Conservation (phyloP, 1,140 invertebrate species). For the Micrasema minimum region DNA sequence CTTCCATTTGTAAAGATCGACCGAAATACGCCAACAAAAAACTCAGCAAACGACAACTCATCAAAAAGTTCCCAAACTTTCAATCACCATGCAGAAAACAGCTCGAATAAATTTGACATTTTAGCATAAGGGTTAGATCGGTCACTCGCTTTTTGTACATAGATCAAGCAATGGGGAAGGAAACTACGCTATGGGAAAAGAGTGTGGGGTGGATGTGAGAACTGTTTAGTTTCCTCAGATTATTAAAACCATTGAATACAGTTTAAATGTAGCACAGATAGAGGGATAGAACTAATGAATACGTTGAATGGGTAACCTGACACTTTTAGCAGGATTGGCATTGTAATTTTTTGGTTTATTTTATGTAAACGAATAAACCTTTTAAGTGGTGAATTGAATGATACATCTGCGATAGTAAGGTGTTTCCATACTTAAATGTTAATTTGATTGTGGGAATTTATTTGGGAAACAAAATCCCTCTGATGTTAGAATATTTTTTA, state of each 20-base stretch:
- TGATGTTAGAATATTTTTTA: too few relatives aligned
- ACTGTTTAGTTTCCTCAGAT: slow-evolving; percentile 1
- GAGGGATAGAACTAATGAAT: slow-evolving; percentile 38
- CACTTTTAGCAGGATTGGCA: slow-evolving; percentile 8
- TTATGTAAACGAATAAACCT: slow-evolving; percentile 25
- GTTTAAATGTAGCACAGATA: too few relatives aligned
- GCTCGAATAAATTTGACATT: too few relatives aligned
- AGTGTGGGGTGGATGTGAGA: slow-evolving; percentile 6
- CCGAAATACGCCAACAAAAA: not conserved
- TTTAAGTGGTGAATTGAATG: slow-evolving; percentile 19
- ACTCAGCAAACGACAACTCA: slow-evolving; percentile 1
- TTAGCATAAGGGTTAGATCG: too few relatives aligned
- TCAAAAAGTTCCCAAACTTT: too few relatives aligned
- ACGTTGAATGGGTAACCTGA: slow-evolving; percentile 22
- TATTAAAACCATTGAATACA: too few relatives aligned
- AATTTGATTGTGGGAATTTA: too few relatives aligned
- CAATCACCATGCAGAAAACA: too few relatives aligned
- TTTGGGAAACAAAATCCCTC: too few relatives aligned
- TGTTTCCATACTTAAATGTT: not conserved
- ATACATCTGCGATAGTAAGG: slow-evolving; percentile 16
- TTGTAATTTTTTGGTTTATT: slow-evolving; percentile 2
- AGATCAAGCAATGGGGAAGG: too few relatives aligned
- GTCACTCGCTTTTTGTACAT: too few relatives aligned
- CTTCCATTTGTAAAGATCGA: slow-evolving; percentile 25
- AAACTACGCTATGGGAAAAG: not conserved